Evolutionary conservation across 2,888 invertebrate genomes (phyloP), one percentile per base, ranked within the genome.

Genomic region (Tipula lateralis): DNA sequence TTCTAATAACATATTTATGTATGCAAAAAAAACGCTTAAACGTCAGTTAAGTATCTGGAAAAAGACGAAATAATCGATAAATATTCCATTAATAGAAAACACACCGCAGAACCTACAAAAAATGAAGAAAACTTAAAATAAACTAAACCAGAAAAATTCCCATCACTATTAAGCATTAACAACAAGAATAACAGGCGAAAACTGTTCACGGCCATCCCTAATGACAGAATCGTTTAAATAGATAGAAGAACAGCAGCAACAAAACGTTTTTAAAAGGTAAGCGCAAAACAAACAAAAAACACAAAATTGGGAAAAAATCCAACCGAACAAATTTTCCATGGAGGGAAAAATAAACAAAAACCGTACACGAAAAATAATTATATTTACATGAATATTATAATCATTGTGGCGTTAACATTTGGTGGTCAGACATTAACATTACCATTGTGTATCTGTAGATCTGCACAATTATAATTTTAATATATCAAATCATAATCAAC

Each of bases 191-290:
- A 50, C 16, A 50, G 1, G 16, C 4, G 0, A 16, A 66, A 66
- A 66, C 24, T 66, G 24, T 66, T 66, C 66, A 66, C 66, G 66
- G 66, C 66, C 66, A 66, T 66, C 66, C 66, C 66, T 66, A 66
- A 66, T 66, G 66, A 66, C 66, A 66, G 66, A 66, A 66, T 66
- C 66, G 66, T 66, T 66, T 66, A 66, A 66, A 24, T 24, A 19
- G 7, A 66, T 2, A 24, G 24, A 6, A n/a, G 44, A 44, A n/a
- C 44, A 44, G 44, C n/a, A 44, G 44, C n/a, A 44, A n/a, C n/a
- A 44, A 44, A 44, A 44, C 44, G 44, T 44, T 44, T 44, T 44
- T n/a, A 44, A 44, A 44, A 44, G n/a, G 44, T n/a, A 32, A 32
- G 36, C 36, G 12, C 9, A 44, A 3, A 2, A 9, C 24, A 66